Evolutionary conservation across 2,797 vertebrate species (phyloP), one percentile per base, ranked within the genome.

Genomic region (Diceros bicornis): DNA sequence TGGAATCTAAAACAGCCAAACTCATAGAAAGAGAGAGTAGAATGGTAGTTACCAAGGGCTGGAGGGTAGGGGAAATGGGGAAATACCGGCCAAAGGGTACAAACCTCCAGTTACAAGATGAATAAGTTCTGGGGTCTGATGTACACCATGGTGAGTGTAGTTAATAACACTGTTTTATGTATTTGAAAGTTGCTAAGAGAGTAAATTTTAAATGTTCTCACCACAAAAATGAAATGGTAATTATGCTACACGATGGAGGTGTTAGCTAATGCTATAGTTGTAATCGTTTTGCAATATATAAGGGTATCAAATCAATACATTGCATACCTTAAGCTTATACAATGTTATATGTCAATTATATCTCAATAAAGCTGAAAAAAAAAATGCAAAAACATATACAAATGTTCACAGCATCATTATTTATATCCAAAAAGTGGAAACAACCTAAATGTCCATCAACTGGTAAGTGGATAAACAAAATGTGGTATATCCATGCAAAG

Each of bases 121-220:
- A 79, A 12, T 81, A 52, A 79, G 9, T 71, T 79, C n/a, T 62
- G 27, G 29, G 9, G 44, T 62, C 41, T 81, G 41, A 81, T 62
- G 11, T 82, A 50, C 7, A 61, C 4, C 25, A 20, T 47, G 52
- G 44, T 37, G 29, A 74, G 29, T 74, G 61, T 47, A 59, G 66
- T 34, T 91, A 61, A 79, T 62, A 81, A 52, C 47, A n/a, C 32
- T 52, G 32, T 23, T 7, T 62, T 88, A 20, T 61, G 72, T 6
- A 41, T 74, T 88, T 55, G 9, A 81, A 71, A 72, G 29, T 88
- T 94, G 27, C n/a, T 81, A 37, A 94, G n/a, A 79, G 32, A 94
- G 25, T 81, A 72, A 62, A 81, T 52, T 10, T 71, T 82, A 71
- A 81, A 64, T 55, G 69, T 81, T 41, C 57, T 81, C 10, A 82